These are phyloP conservation scores for Syngnathus rostellatus DNA, from an alignment of 2,797 vertebrate species.

Conservation along the genomic window DNA sequence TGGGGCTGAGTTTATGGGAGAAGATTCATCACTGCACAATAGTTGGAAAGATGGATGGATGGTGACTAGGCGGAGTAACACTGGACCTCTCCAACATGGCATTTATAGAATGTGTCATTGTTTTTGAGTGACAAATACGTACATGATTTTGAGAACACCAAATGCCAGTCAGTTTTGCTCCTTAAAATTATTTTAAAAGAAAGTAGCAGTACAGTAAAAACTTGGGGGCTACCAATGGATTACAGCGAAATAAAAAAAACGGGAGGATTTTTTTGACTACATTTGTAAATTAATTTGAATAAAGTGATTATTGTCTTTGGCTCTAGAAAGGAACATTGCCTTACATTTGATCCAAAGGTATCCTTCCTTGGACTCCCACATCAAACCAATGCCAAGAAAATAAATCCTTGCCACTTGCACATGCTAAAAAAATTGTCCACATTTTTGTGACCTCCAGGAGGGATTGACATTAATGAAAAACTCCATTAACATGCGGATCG, in stretches of 20 bases:
- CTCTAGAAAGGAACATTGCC: background rate
- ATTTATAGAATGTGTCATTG: constrained; percentile 6
- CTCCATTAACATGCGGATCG: background rate
- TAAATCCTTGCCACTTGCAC: background rate
- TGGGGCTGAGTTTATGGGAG: constrained; percentile 75
- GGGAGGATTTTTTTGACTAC: too few species aligned
- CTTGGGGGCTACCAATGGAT: too few species aligned
- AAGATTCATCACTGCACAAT: constrained; percentile 75
- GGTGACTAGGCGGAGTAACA: constrained; percentile 20
- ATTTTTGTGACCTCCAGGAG: background rate
- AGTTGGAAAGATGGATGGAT: constrained; percentile 56
- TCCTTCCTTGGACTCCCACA: constrained; percentile 2
- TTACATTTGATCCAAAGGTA: background rate
- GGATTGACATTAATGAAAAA: background rate
- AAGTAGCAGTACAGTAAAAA: too few species aligned
- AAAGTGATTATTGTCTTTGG: background rate
- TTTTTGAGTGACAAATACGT: background rate
- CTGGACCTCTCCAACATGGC: constrained; percentile 1
- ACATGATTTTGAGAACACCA: background rate
- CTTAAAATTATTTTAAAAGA: too few species aligned
- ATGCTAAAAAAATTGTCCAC: background rate
- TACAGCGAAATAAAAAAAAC: too few species aligned
- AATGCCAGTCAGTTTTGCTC: background rate
- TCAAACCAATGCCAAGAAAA: background rate
- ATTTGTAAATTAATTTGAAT: background rate